Evolutionary conservation across 2,888 invertebrate species (phyloP).

Genomic region (Micoletzkya japonica): DNA sequence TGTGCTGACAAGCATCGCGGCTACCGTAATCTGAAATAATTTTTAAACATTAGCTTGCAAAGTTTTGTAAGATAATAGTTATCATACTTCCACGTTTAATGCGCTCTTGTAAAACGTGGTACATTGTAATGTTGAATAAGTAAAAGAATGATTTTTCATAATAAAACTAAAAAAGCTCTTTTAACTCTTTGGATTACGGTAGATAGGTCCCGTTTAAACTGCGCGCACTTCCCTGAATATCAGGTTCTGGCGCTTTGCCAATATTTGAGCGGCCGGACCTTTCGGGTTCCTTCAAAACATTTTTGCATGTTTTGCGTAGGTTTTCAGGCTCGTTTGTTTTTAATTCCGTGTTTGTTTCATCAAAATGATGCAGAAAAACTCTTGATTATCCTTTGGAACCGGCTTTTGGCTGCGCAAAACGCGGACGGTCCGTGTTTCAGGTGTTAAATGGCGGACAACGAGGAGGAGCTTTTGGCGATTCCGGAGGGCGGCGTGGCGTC

Average conservation of each 20-base stretch:
- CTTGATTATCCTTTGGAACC: background rate
- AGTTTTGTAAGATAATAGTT: too few species aligned
- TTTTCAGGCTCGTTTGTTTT: background rate
- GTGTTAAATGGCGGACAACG: conserved; percentile 37
- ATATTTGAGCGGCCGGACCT: background rate
- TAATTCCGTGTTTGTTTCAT: background rate
- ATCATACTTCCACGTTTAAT: too few species aligned
- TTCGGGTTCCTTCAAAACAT: background rate
- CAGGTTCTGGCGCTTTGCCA: background rate
- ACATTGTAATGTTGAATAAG: too few species aligned
- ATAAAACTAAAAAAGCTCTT: too few species aligned
- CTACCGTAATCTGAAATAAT: too few species aligned
- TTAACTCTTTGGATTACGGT: too few species aligned
- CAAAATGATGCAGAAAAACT: background rate
- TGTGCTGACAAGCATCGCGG: too few species aligned
- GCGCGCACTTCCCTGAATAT: background rate
- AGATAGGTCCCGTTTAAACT: too few species aligned
- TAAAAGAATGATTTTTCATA: too few species aligned
- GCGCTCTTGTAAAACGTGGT: too few species aligned
- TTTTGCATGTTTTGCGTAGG: background rate
- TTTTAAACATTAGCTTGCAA: too few species aligned
- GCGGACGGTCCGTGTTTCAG: background rate
- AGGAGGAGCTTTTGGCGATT: conserved; percentile 37
- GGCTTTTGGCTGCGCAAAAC: too few species aligned
- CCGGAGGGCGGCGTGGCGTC: conserved; percentile 13